Base-by-base conservation (phyloP, 2,888 invertebrate species). In the Resseliella maxima region DNA sequence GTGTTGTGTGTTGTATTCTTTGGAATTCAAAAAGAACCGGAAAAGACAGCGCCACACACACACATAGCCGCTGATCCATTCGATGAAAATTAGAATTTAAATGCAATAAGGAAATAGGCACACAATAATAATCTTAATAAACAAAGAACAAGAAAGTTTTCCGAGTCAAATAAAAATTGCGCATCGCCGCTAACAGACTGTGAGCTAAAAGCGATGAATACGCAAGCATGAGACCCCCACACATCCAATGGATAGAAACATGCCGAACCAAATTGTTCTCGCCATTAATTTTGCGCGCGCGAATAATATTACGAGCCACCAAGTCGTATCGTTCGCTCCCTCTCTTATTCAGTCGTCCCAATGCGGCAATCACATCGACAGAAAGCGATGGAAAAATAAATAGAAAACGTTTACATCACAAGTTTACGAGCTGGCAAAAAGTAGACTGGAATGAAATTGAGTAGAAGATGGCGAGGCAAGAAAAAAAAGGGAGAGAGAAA, bases 51-150 rank as follows among this genome's bases (percentile, higher is more conserved):
- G 59, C 2, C 59, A 59, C 21, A n/a, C 72, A 72, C 59, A n/a
- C 59, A 59, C 59, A 59, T 3, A 31, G 72, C 59, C 59, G 72
- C n/a, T 72, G 31, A 72, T 72, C 72, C 72, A 72, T 72, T 18
- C 72, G 72, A 72, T 15, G 72, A 72, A 72, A 72, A 72, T 72
- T 72, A 72, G 72, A 72, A 72, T 72, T 72, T 72, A 72, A 72
- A 72, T 72, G 72, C 72, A 72, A 72, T 72, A 72, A 72, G 72
- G 72, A 72, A 72, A 72, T 72, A 72, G 72, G 72, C 72, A 72
- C 72, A 72, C 72, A 72, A 35, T 72, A 72, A 72, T 72, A 72
- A 72, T 72, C 72, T 72, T 72, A 72, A 72, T 72, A 72, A 72
- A 72, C 72, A 72, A 72, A 72, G 72, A 72, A 72, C 31, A 72